Evolutionary conservation across 2,113 vertebrate species (phyloP), one percentile per base, ranked within the genome.

Genomic region (Hyla sarda): DNA sequence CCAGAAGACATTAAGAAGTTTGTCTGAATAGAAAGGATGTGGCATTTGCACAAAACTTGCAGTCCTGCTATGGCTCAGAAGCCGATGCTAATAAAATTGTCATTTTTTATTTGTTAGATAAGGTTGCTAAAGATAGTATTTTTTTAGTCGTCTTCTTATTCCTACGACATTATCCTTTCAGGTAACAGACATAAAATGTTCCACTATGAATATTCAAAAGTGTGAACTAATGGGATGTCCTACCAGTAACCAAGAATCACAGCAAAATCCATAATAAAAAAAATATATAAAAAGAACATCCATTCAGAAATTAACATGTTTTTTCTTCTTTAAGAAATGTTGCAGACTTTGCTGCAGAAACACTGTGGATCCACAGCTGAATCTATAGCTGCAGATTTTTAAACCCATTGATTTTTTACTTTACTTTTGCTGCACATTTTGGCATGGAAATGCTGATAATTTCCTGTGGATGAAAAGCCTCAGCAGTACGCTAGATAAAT

Each of bases 1-100:
- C 89, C 91, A 90, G 89, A 90, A 92, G 90, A 89, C 90, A 92
- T 92, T 89, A 91, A 89, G 84, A 90, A 89, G 89, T 90, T 90
- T 82, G 2, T 84, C 87, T 89, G 88, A 90, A 92, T 72, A 21
- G 88, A 90, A 90, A 89, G 86, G 89, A 89, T 89, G 89, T 71
- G 89, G 88, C 82, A 88, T 58, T 81, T 88, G 85, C 88, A 54
- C 82, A 84, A 84, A 82, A 83, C 45, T 2, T 82, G 88, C 81
- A 90, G 54, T 56, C 41, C 45, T 30, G 41, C 8, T 45, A 48
- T 86, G 0, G 69, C 81, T 76, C 23, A 89, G 84, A 48, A 83
- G 50, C 76, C 71, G 83, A 74, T 81, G 45, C 21, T 81, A 88
- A 83, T 28, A 32, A 85, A 77, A 19, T 41, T 85, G 82, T 75